These are phyloP conservation scores for Cyprinodon brontotheroides DNA, from an alignment of 2,113 vertebrate genomes.

Conservation along the genomic window DNA sequence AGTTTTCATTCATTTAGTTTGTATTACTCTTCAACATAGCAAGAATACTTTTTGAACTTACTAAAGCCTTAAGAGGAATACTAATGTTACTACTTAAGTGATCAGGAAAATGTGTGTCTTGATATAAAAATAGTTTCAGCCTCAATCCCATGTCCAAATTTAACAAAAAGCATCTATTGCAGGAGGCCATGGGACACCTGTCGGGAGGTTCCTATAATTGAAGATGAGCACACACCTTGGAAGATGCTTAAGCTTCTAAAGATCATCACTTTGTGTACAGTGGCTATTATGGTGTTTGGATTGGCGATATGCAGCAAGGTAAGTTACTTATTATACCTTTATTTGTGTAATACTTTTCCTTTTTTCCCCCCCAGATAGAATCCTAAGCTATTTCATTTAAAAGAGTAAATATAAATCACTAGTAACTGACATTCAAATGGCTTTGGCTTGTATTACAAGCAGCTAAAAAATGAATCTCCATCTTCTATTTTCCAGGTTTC, in stretches of 20 bases:
- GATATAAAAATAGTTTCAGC: no score
- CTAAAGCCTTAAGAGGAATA: no score
- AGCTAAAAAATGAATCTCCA: background rate
- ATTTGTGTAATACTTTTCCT: background rate
- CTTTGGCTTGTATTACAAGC: background rate
- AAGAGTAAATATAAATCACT: no score
- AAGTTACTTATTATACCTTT: background rate
- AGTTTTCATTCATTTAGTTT: no score
- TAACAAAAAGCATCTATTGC: background rate
- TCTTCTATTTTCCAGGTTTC: slow-evolving; percentile 39
- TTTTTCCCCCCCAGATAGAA: background rate
- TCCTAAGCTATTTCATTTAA: background rate
- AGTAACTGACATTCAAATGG: background rate
- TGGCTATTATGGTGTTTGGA: slow-evolving; percentile 58
- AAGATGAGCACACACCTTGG: slow-evolving; percentile 66
- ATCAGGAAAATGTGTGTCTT: no score
- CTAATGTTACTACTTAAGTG: no score
- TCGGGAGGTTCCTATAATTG: slow-evolving; percentile 50
- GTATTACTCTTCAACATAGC: no score
- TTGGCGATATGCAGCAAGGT: slow-evolving; percentile 74
- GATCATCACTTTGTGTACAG: slow-evolving; percentile 28
- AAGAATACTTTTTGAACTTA: no score
- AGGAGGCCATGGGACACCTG: slow-evolving; percentile 66
- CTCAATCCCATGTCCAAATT: background rate
- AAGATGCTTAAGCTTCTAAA: slow-evolving; percentile 60